Conservation (phyloP, 2,797 vertebrate species). For the Diplodus puntazzo region DNA sequence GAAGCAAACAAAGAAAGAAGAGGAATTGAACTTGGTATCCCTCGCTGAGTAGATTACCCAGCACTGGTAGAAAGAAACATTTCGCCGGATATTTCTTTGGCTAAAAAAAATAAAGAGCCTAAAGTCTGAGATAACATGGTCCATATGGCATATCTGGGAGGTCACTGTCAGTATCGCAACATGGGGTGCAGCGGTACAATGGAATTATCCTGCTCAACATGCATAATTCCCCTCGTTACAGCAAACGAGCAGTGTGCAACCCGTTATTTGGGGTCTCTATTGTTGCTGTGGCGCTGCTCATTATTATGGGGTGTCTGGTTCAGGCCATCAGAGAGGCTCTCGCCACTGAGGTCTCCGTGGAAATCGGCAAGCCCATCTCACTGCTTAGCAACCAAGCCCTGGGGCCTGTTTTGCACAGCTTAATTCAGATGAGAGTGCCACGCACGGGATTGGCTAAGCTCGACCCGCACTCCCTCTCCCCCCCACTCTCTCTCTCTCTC, state of each 20-base stretch:
- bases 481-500: slow-evolving; percentile 28
- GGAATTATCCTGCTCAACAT: slow-evolving; percentile 77
- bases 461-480: slow-evolving; percentile 37
- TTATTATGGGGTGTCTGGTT: slow-evolving; percentile 86
- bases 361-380: slow-evolving; percentile 84
- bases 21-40: slow-evolving; percentile 71
- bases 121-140: slow-evolving; percentile 54
- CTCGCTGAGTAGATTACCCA: slow-evolving; percentile 64
- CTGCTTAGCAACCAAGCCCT: slow-evolving; percentile 89
- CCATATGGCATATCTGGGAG: slow-evolving; percentile 71
- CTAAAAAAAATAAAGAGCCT: slow-evolving; percentile 37
- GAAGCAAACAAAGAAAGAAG: slow-evolving; percentile 69
- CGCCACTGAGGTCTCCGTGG: slow-evolving; percentile 78
- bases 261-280: slow-evolving; percentile 78
- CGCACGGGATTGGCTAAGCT: slow-evolving; percentile 82
- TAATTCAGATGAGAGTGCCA: slow-evolving; percentile 87
- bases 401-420: slow-evolving; percentile 88
- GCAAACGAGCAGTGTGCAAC: slow-evolving; percentile 63
- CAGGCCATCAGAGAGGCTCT: slow-evolving; percentile 81
- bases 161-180: slow-evolving; percentile 66
- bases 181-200: slow-evolving; percentile 68
- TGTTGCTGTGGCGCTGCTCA: slow-evolving; percentile 79
- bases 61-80: slow-evolving; percentile 40
- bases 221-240: slow-evolving; percentile 76
- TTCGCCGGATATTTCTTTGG: slow-evolving; percentile 54